phyloP scores from a whole-genome alignment of 2,113 vertebrate genomes.

The Agapornis roseicollis region DNA sequence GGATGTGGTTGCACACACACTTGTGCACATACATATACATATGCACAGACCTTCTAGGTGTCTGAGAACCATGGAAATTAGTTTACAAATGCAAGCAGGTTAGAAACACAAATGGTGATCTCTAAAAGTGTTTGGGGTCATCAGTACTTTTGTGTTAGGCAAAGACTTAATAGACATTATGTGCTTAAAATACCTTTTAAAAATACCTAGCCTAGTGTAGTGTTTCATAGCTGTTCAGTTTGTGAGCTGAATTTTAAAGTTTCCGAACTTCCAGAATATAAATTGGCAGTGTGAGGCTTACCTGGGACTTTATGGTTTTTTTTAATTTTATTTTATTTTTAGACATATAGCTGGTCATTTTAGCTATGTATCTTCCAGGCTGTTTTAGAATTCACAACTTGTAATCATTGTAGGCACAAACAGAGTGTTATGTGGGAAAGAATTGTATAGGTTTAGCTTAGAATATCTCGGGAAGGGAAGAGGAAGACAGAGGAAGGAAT shows the following conservation, averaged over 20 bases:
- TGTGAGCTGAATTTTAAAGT: neutral
- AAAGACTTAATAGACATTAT: neutral
- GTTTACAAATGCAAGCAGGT: neutral
- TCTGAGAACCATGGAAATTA: neutral
- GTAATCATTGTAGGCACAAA: neutral
- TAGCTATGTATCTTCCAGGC: neutral
- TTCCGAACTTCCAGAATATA: neutral
- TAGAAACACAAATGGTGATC: neutral
- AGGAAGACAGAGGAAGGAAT: neutral
- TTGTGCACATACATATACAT: too few species aligned
- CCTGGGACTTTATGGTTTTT: fast-evolving
- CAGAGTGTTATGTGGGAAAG: neutral
- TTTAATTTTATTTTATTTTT: neutral
- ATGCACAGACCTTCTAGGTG: fast-evolving
- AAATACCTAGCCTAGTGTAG: neutral
- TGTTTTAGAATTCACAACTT: neutral
- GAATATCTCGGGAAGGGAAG: fast-evolving
- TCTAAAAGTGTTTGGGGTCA: neutral
- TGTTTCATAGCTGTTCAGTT: neutral
- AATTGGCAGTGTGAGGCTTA: neutral
- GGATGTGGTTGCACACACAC: fast-evolving
- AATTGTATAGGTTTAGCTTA: neutral
- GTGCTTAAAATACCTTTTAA: neutral
- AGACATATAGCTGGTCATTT: neutral
- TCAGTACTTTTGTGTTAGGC: neutral